These are phyloP conservation scores for Diarsia brunnea DNA, from an alignment of 2,888 invertebrate genomes.

Conservation along the genomic window DNA sequence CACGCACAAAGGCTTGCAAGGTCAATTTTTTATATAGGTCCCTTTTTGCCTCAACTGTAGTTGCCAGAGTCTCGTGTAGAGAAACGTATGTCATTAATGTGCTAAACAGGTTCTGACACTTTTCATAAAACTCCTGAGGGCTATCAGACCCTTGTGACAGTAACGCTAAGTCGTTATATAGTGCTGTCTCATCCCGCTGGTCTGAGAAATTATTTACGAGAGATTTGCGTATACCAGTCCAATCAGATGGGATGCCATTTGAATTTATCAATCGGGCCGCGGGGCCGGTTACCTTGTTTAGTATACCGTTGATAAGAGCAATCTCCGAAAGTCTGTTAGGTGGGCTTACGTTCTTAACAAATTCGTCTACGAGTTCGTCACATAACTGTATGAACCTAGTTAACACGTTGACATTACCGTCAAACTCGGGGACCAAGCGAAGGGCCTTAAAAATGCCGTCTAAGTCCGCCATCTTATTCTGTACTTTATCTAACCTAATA, in stretches of 20 bases:
- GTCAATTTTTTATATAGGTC: not conserved
- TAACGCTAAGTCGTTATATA: not conserved
- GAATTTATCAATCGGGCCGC: not conserved
- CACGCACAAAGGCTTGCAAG: not conserved
- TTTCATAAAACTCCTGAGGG: not conserved
- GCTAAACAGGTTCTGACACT: not conserved
- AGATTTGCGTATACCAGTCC: not conserved
- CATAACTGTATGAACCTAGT: too few relatives aligned
- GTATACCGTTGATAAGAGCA: not conserved
- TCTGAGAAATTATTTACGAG: conserved; percentile 6
- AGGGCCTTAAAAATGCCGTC: too few relatives aligned
- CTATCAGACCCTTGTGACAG: not conserved
- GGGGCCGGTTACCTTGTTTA: not conserved
- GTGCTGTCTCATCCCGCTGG: not conserved
- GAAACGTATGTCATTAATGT: not conserved
- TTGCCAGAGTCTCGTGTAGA: not conserved
- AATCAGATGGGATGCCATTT: not conserved
- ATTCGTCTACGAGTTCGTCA: not conserved
- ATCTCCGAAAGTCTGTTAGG: not conserved
- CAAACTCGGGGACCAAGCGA: too few relatives aligned
- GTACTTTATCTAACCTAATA: too few relatives aligned
- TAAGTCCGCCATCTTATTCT: too few relatives aligned
- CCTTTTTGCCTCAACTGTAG: not conserved
- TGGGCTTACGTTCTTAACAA: not conserved
- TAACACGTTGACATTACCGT: too few relatives aligned